Conservation (phyloP, 2,888 invertebrate genomes). For the Ditula angustiorana region DNA sequence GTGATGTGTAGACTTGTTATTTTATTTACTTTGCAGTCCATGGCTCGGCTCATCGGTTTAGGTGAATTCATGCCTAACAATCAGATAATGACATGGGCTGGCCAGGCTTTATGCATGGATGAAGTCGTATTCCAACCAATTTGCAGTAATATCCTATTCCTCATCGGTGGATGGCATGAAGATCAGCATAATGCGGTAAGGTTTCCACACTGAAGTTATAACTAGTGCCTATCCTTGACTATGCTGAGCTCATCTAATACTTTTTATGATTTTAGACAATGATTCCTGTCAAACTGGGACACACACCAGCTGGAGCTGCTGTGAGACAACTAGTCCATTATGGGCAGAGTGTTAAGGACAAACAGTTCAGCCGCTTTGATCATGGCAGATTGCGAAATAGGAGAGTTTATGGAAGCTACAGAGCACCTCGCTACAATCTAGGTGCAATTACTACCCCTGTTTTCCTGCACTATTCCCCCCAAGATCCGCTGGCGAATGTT, state of each 20-base stretch:
- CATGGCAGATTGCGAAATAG: conserved; percentile 82
- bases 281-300: conserved; percentile 88
- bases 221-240: background rate
- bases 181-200: conserved; percentile 82
- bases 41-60: conserved; percentile 76
- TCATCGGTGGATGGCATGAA: conserved; percentile 87
- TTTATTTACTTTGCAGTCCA: background rate
- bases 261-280: conserved; percentile 81
- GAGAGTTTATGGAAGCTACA: conserved; percentile 77
- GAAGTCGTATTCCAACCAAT: conserved; percentile 83
- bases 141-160: conserved; percentile 88
- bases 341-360: conserved; percentile 86
- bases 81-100: conserved; percentile 79
- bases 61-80: conserved; percentile 88
- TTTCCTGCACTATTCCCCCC: conserved; percentile 87
- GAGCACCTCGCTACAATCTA: conserved; percentile 86
- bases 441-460: conserved; percentile 85
- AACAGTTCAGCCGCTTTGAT: conserved; percentile 86
- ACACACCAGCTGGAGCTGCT: conserved; percentile 89
- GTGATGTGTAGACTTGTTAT: too few relatives aligned
- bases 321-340: conserved; percentile 90
- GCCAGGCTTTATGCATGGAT: conserved; percentile 83
- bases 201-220: background rate
- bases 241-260: background rate
- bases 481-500: conserved; percentile 87